Evolutionary conservation across 2,113 vertebrate species (phyloP).

Genomic region (Thunnus maccoyii): DNA sequence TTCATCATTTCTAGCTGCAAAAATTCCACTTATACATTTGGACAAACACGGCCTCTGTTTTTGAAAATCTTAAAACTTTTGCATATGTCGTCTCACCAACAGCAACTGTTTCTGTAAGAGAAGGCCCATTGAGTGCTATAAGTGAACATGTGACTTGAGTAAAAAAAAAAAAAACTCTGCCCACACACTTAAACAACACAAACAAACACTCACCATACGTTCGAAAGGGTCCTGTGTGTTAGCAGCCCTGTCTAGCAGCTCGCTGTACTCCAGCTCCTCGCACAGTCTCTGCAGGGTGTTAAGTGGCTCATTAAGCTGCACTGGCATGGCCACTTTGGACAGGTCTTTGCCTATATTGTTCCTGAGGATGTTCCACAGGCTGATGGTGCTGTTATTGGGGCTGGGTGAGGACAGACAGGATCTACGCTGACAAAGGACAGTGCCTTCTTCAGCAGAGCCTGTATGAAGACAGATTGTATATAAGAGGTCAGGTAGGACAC

Average conservation of each 20-base stretch:
- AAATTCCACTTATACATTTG: too few species aligned
- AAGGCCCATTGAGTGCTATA: neutral
- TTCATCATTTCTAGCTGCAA: too few species aligned
- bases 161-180: neutral
- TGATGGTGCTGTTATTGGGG: constrained; percentile 92
- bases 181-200: constrained; percentile 20
- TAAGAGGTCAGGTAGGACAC: neutral
- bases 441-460: constrained; percentile 85
- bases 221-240: constrained; percentile 85
- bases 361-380: constrained; percentile 96
- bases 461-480: constrained; percentile 27
- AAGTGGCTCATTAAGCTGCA: constrained; percentile 95
- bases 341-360: constrained; percentile 99
- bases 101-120: neutral
- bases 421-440: constrained; percentile 78
- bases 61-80: neutral
- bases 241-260: constrained; percentile 92
- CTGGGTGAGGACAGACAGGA: constrained; percentile 89
- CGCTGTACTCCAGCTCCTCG: constrained; percentile 98
- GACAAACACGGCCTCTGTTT: too few species aligned
- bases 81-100: neutral
- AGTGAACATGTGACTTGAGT: constrained; percentile 6
- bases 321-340: constrained; percentile 98
- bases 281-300: constrained; percentile 97
- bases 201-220: constrained; percentile 89